A percentile compares a stretch with the other conserved stretches of the same genome.
phyloP scores from a whole-genome alignment of 2,797 vertebrate genomes.

The Eidolon dupreanum region DNA sequence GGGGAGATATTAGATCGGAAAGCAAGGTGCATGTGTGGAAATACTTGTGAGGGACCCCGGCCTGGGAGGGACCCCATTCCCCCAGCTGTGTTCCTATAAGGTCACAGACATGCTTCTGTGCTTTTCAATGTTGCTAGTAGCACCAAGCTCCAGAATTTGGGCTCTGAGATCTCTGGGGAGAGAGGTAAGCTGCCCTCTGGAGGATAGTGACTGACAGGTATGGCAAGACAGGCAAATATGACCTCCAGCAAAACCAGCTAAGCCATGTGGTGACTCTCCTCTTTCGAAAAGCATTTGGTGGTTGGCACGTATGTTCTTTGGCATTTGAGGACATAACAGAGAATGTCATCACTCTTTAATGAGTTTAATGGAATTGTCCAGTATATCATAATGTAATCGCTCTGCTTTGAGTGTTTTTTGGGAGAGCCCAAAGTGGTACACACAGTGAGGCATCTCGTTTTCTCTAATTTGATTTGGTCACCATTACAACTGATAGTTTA shows the following conservation, averaged over 20 bases:
- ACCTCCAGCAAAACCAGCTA: constrained; percentile 69
- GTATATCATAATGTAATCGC: constrained; percentile 66
- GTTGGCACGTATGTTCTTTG: constrained; percentile 74
- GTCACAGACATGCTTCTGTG: neutral
- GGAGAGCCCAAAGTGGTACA: neutral
- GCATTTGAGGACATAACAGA: constrained; percentile 75
- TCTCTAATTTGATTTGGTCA: neutral
- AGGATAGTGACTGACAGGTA: neutral
- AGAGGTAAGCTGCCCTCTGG: neutral
- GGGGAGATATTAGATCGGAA: neutral
- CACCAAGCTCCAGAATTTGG: neutral
- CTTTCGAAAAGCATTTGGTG: constrained; percentile 69
- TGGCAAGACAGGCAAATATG: constrained; percentile 68
- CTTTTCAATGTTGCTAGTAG: neutral
- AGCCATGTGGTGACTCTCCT: constrained; percentile 53
- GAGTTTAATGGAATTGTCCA: constrained; percentile 66
- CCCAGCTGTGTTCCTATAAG: neutral
- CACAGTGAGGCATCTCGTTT: neutral
- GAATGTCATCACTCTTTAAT: constrained; percentile 58
- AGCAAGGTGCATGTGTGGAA: neutral
- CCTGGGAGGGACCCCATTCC: neutral
- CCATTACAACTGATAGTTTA: neutral
- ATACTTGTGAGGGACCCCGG: neutral
- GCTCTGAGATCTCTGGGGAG: neutral
- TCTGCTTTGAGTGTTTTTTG: constrained; percentile 55